Conservation (phyloP, 2,888 invertebrate species). For the Pantelozetes paolii region DNA sequence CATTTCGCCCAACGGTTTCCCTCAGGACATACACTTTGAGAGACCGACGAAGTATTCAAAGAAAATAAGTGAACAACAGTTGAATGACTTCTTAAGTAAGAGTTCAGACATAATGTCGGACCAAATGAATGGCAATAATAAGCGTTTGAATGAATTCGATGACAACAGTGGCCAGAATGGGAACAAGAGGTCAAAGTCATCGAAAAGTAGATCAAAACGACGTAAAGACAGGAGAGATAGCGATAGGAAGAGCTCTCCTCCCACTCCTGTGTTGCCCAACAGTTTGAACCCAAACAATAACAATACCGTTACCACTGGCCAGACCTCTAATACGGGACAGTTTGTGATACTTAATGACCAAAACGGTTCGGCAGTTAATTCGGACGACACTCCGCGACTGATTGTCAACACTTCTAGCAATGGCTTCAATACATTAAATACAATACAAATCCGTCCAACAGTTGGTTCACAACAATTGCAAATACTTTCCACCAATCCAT, state of each 20-base stretch:
- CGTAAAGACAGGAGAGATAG: not conserved
- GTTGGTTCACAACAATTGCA: conserved; percentile 17
- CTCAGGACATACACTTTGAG: conserved; percentile 45
- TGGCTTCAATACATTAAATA: conserved; percentile 16
- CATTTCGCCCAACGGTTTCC: conserved; percentile 45
- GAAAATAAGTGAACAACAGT: conserved; percentile 41
- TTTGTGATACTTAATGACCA: conserved; percentile 7
- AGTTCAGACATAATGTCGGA: not conserved
- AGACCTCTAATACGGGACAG: not conserved
- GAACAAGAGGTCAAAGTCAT: not conserved
- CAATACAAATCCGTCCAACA: conserved; percentile 31
- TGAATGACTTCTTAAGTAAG: conserved; percentile 22
- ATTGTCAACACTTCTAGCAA: conserved; percentile 16
- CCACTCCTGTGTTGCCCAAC: conserved; percentile 16
- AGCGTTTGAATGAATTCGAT: conserved; percentile 10
- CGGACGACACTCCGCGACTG: not conserved
- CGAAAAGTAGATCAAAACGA: not conserved
- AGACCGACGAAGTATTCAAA: conserved; percentile 44
- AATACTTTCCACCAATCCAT: not conserved
- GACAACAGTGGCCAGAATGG: not conserved
- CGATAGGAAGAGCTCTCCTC: not conserved
- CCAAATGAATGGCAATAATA: conserved; percentile 1
- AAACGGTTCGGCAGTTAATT: not conserved
- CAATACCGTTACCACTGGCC: not conserved
- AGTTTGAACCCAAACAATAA: not conserved